Percentiles rank a stretch among this genome's conserved stretches.
phyloP scores from a whole-genome alignment of 2,888 invertebrate species.

The Venustoraphidia nigricollis region DNA sequence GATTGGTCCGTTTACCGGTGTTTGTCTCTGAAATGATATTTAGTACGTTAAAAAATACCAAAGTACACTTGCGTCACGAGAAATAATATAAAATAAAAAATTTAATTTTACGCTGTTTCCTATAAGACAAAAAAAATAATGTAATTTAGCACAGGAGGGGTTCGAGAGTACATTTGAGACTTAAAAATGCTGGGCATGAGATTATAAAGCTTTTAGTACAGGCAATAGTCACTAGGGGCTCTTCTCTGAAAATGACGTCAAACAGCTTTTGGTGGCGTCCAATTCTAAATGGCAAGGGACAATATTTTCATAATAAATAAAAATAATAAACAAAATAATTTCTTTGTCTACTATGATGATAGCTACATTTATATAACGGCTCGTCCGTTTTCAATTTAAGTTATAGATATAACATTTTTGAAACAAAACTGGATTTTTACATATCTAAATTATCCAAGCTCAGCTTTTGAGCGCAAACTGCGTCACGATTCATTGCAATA shows the following conservation, averaged over 20 bases:
- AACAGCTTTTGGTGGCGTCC: no score
- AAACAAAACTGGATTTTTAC: no score
- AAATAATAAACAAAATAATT: no score
- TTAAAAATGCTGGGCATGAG: conserved; percentile 15
- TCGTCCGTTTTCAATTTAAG: no score
- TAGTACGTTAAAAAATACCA: conserved; percentile 9
- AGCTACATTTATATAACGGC: no score
- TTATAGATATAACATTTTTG: no score
- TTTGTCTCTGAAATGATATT: conserved; percentile 15
- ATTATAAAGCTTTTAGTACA: conserved; percentile 14
- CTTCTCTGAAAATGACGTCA: conserved; percentile 8
- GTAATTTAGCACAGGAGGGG: conserved; percentile 37
- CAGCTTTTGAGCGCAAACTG: no score
- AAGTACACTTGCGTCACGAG: not conserved
- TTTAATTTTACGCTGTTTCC: conserved; percentile 19
- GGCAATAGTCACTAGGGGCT: conserved; percentile 5
- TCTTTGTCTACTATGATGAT: no score
- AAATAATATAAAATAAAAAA: conserved; percentile 8
- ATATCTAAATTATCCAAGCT: no score
- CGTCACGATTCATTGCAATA: no score
- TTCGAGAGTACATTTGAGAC: conserved; percentile 44
- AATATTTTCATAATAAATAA: no score
- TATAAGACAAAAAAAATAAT: conserved; percentile 4
- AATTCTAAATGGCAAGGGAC: no score
- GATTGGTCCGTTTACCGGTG: conserved; percentile 26